phyloP scores from a whole-genome alignment of 2,113 vertebrate species.

The Rhabdomys dilectus region DNA sequence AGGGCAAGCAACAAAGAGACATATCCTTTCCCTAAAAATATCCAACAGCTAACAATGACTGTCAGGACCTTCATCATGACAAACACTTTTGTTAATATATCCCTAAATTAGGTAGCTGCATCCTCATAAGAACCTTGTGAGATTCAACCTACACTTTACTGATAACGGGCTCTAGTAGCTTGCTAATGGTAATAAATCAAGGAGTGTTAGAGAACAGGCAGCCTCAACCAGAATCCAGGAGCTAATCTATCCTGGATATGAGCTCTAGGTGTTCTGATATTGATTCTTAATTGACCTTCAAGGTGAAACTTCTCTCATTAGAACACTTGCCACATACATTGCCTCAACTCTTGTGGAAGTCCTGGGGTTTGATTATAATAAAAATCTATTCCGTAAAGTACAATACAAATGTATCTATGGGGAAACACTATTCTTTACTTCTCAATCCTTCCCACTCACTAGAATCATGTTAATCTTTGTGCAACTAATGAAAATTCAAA shows the following conservation, averaged over 20 bases:
- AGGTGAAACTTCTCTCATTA: slow-evolving; percentile 23
- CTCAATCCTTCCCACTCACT: slow-evolving; percentile 40
- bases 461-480: slow-evolving; percentile 54
- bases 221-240: background rate
- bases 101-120: background rate
- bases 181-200: slow-evolving; percentile 13
- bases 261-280: background rate
- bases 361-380: slow-evolving; percentile 49
- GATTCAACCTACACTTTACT: background rate
- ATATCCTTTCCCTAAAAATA: background rate
- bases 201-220: background rate
- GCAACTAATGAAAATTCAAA: slow-evolving; percentile 22
- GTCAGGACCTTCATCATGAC: background rate
- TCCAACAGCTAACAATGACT: background rate
- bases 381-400: slow-evolving; percentile 40
- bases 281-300: slow-evolving; percentile 19
- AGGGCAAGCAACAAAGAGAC: background rate
- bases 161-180: background rate
- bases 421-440: slow-evolving; percentile 45
- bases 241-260: background rate
- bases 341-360: slow-evolving; percentile 49
- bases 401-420: slow-evolving; percentile 46
- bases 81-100: background rate
- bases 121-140: background rate
- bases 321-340: slow-evolving; percentile 1